Base-by-base conservation (phyloP, 2,888 invertebrate genomes). In the Drosophila aldrichi region DNA sequence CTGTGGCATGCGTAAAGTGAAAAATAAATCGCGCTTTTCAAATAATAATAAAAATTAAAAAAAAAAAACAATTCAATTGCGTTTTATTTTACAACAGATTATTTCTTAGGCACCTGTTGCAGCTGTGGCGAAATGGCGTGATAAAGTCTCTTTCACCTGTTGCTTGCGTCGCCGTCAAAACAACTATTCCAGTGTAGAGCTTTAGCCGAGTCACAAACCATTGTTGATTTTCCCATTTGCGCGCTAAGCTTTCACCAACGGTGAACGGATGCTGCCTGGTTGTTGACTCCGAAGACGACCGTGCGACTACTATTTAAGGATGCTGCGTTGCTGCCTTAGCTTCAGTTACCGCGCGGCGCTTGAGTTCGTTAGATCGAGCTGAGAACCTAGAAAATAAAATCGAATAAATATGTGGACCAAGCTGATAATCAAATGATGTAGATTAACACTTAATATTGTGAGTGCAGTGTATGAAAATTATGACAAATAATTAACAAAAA, bases 281-380 rank as follows among this genome's bases (percentile, higher is more conserved):
- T 77, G 80, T 60, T 70, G 76, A 34, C 80, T 77, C 43, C 29
- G 76, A 58, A 55, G 63, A 75, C 58, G 63, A 80, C 49, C 76
- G 80, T 70, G 62, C 51, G 40, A 14, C 38, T 73, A 74, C 81
- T 92, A 91, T 92, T 91, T 91, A 91, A 92, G 89, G 92, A 92
- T 91, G 92, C 88, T 91, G 91, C 91, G 89, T 85, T 86, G 79
- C 82, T 84, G 81, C 77, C 85, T 90, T 89, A 78, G 82, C 77
- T 80, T 89, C 89, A 91, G 91, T 91, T 90, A 88, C 79, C 84
- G 89, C 91, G 91, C 89, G 91, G 85, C 91, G 88, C 84, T 90
- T 77, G 90, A 89, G 82, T 81, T 82, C 79, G 76, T 79, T 82
- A 83, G 90, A 88, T 86, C 90, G 87, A 79, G 84, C 80, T 72